A percentile compares a stretch with the other conserved stretches of the same genome.
Evolutionary conservation across 2,113 vertebrate species (phyloP).

Genomic region (Myotis davidii): DNA sequence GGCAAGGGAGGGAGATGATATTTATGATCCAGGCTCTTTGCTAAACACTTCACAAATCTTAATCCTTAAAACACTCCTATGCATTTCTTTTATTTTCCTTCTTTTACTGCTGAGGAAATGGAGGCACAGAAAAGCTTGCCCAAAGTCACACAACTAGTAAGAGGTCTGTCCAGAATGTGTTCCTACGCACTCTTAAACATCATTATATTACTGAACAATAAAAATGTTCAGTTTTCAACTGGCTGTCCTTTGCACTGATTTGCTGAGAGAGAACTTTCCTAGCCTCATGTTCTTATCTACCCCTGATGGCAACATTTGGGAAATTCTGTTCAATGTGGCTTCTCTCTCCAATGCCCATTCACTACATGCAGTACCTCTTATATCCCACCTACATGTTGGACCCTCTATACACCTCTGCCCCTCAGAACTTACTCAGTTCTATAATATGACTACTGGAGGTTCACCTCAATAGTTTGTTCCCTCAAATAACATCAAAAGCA

Average conservation of each 20-base stretch:
- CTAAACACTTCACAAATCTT: neutral
- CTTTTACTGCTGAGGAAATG: neutral
- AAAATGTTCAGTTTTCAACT: neutral
- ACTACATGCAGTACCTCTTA: neutral
- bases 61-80: neutral
- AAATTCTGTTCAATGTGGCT: neutral
- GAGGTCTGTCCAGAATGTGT: neutral
- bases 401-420: neutral
- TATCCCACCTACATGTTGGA: neutral
- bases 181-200: neutral
- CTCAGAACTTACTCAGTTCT: neutral
- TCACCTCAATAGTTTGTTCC: neutral
- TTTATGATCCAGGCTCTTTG: neutral
- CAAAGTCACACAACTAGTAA: neutral
- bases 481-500: neutral
- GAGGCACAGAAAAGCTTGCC: neutral
- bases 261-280: neutral
- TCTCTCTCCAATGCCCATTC: neutral
- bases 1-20: neutral
- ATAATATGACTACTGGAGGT: no score
- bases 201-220: neutral
- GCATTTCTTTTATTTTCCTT: neutral
- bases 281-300: neutral
- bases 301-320: neutral
- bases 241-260: neutral